These are phyloP conservation scores for Eumeta japonica DNA, from an alignment of 1,140 invertebrate species.

Conservation along the genomic window DNA sequence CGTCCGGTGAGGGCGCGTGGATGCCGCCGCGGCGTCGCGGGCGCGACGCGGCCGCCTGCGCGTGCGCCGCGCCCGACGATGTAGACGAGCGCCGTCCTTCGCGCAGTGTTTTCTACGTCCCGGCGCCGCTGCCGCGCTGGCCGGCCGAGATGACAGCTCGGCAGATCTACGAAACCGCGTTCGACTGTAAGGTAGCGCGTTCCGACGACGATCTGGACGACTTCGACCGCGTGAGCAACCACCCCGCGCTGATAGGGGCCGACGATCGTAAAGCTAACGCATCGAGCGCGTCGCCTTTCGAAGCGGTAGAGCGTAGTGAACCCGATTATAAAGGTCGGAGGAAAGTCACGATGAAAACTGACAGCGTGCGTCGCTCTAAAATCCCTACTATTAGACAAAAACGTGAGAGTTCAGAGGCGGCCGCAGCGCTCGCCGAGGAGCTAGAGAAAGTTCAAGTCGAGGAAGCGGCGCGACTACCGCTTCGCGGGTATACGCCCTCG, in stretches of 20 bases:
- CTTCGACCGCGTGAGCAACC: conserved; percentile 76
- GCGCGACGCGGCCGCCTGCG: conserved; percentile 63
- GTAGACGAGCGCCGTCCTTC: conserved; percentile 62
- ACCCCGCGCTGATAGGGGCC: conserved; percentile 68
- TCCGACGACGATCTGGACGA: conserved; percentile 81
- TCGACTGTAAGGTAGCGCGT: conserved; percentile 80
- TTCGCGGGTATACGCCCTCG: conserved; percentile 69
- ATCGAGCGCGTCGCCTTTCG: conserved; percentile 48
- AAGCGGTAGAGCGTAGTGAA: conserved; percentile 46
- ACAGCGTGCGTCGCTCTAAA: conserved; percentile 59
- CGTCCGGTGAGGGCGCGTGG: conserved; percentile 53
- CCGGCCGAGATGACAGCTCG: conserved; percentile 62
- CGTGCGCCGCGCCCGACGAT: conserved; percentile 65
- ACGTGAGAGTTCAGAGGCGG: conserved; percentile 57
- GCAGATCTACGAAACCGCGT: conserved; percentile 84
- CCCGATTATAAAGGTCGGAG: conserved; percentile 48
- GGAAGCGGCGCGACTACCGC: conserved; percentile 56
- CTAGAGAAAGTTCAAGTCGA: conserved; percentile 64
- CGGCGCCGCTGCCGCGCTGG: conserved; percentile 65
- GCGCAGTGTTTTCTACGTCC: conserved; percentile 63
- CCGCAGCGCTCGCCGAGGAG: conserved; percentile 60
- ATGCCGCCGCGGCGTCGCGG: conserved; percentile 63
- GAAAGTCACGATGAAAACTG: conserved; percentile 52
- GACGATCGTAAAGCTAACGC: conserved; percentile 51
- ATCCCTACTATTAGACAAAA: conserved; percentile 60